phyloP scores from a whole-genome alignment of 2,888 invertebrate genomes.

The Eupithecia dodoneata region DNA sequence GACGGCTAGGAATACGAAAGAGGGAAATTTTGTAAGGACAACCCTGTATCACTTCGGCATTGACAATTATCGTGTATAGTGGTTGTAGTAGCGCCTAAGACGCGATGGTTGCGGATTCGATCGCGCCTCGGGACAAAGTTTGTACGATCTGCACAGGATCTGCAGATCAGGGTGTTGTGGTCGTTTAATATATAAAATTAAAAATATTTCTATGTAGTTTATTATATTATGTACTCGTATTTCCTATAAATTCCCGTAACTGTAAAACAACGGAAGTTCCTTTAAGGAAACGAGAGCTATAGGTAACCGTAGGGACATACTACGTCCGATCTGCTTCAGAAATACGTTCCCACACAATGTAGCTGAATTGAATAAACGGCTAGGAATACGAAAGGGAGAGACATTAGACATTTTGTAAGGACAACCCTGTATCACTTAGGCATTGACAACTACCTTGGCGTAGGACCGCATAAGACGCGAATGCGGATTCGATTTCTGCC shows the following conservation, averaged over 20 bases:
- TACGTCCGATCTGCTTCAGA: not conserved
- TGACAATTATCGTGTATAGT: not conserved
- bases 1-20: not conserved
- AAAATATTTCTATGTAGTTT: too few species aligned
- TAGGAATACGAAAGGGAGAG: not conserved
- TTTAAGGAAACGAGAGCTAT: not conserved
- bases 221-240: too few species aligned
- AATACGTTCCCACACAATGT: slow-evolving; percentile 8
- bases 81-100: too few species aligned
- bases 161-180: too few species aligned
- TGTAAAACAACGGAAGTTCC: slow-evolving; percentile 1
- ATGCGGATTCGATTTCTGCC: too few species aligned
- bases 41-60: not conserved
- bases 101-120: too few species aligned
- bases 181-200: too few species aligned
- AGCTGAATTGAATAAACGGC: slow-evolving; percentile 1
- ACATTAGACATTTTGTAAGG: slow-evolving; percentile 5
- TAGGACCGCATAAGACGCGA: too few species aligned
- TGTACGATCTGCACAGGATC: too few species aligned
- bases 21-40: not conserved
- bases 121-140: too few species aligned
- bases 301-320: not conserved
- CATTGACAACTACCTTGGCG: not conserved
- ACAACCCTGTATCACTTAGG: not conserved
- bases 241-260: slow-evolving; percentile 1